phyloP scores from a whole-genome alignment of 2,797 vertebrate species.

The Sorex maritimensis region DNA sequence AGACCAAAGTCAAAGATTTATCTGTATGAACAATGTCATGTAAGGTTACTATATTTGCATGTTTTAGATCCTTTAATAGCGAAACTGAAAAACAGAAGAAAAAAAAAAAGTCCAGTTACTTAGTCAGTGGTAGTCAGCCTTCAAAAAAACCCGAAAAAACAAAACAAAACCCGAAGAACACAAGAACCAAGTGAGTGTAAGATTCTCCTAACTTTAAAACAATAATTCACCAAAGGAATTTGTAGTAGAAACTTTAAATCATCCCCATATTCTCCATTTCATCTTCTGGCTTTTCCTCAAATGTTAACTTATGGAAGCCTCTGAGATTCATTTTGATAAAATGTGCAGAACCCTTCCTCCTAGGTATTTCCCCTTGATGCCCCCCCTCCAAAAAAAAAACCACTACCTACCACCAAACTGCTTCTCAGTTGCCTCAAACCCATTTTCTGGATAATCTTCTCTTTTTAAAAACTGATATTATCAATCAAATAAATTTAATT shows the following conservation, averaged over 20 bases:
- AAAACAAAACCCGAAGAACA: slow-evolving; percentile 21
- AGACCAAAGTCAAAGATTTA: slow-evolving; percentile 99
- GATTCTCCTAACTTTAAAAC: slow-evolving; percentile 37
- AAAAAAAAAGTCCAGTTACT: slow-evolving; percentile 77
- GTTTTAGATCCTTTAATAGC: slow-evolving; percentile 98
- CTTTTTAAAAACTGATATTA: slow-evolving; percentile 40
- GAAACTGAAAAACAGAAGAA: slow-evolving; percentile 94
- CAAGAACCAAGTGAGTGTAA: slow-evolving; percentile 21
- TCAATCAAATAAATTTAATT: too few species aligned
- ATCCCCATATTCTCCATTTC: neutral
- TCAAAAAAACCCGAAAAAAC: slow-evolving; percentile 1
- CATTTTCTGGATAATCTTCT: slow-evolving; percentile 55
- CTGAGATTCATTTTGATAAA: slow-evolving; percentile 50
- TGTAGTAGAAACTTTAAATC: slow-evolving; percentile 18
- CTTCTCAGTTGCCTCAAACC: slow-evolving; percentile 41
- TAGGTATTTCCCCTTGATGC: neutral
- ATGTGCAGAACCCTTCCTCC: neutral
- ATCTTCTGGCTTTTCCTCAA: slow-evolving; percentile 25
- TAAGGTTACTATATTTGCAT: slow-evolving; percentile 99
- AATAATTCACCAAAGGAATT: neutral
- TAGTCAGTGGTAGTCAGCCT: slow-evolving; percentile 54
- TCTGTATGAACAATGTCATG: slow-evolving; percentile 99
- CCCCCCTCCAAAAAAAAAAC: too few species aligned
- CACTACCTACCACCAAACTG: neutral
- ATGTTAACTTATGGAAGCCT: slow-evolving; percentile 25